phyloP scores from a whole-genome alignment of 2,113 vertebrate species.

The Mustelus asterias region DNA sequence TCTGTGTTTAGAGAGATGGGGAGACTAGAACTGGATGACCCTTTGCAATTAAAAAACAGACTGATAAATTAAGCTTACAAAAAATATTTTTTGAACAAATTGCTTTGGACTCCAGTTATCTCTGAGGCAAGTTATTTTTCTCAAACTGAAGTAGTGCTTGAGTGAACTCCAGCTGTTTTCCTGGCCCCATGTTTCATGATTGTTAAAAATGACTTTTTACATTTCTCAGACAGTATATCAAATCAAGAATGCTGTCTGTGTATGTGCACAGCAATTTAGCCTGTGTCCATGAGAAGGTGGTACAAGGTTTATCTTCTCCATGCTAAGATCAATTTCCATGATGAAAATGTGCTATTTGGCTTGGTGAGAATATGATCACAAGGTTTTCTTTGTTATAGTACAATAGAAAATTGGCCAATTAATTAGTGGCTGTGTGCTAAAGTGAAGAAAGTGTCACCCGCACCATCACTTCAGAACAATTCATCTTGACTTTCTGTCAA shows the following conservation, averaged over 20 bases:
- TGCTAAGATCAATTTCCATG: slow-evolving; percentile 6
- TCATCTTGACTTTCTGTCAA: neutral
- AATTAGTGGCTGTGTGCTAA: neutral
- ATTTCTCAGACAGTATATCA: slow-evolving; percentile 44
- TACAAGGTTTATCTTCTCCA: slow-evolving; percentile 49
- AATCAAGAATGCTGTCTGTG: slow-evolving; percentile 48
- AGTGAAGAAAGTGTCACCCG: neutral
- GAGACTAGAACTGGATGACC: neutral
- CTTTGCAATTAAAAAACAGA: neutral
- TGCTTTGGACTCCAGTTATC: neutral
- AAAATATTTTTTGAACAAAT: neutral
- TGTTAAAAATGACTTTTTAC: neutral
- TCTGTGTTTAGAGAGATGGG: neutral
- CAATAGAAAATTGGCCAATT: slow-evolving; percentile 6
- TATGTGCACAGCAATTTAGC: slow-evolving; percentile 51
- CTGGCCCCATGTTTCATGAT: slow-evolving; percentile 42
- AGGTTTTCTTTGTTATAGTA: neutral
- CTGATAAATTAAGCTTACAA: neutral
- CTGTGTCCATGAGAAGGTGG: slow-evolving; percentile 44
- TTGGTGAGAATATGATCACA: neutral
- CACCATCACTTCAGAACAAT: neutral
- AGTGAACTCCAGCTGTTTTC: slow-evolving; percentile 52
- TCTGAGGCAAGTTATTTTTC: neutral
- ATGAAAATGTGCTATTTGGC: neutral
- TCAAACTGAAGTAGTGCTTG: slow-evolving; percentile 36